Evolutionary conservation across 2,113 vertebrate genomes (phyloP), one percentile per base, ranked within the genome.

Genomic region (Takifugu bimaculatus): DNA sequence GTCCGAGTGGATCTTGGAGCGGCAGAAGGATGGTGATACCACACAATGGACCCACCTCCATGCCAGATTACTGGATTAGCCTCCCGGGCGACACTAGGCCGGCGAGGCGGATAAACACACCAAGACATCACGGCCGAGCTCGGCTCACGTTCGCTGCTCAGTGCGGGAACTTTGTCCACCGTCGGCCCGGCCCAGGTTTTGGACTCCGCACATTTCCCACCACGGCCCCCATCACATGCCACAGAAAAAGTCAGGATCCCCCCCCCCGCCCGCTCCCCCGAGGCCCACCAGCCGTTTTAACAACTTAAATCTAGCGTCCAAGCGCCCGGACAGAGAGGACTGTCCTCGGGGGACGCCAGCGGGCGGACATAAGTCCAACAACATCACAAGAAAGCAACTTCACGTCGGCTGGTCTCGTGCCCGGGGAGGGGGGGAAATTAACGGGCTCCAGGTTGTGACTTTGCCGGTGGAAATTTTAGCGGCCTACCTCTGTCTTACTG

Each of bases 21-120:
- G 70, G 20, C 55, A 74, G 13, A 44, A 63, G 54, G 70, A 66
- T 68, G 70, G 61, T 70, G 74, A 76, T 70, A 75, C 66, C 74
- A 73, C 77, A 68, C 77, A 85, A 82, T 51, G 59, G 65, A 57
- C 54, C 67, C 81, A 74, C 65, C 66, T 75, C 67, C 61, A 20
- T 65, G 70, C 64, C 75, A 85, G 83, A 83, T 87, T 79, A 87
- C 55, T 74, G 77, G 81, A 83, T 88, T 84, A 87, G n/a, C 48
- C 39, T 68, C 71, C 65, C 48, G 45, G 64, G 64, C 66, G 60
- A 58, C 65, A 74, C 81, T 55, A 82, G 75, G 79, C 72, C 81
- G 77, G 42, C 54, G 45, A 78, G 75, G 32, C 65, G 81, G 79
- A 85, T 82, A 67, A 84, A 74, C 68, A 44, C 42, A 29, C 26